These are phyloP conservation scores for Drepana falcataria DNA, from an alignment of 2,888 invertebrate genomes.

Conservation along the genomic window DNA sequence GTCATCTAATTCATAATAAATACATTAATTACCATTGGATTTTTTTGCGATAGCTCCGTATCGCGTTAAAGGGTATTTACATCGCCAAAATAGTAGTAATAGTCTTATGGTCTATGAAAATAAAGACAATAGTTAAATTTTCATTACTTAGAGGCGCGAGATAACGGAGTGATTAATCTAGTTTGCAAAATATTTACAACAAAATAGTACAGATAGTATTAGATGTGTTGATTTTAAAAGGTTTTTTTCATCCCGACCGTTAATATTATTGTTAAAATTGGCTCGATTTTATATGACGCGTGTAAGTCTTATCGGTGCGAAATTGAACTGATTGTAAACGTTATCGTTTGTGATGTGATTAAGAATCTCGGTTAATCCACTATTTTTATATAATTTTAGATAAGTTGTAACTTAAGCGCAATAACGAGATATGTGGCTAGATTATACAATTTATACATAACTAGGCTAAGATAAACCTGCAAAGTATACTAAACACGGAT, in stretches of 20 bases:
- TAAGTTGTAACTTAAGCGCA: conserved; percentile 37
- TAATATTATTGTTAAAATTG: background rate
- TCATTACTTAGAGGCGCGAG: background rate
- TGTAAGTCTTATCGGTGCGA: background rate
- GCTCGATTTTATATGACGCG: background rate
- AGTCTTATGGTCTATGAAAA: background rate
- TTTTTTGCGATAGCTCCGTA: background rate
- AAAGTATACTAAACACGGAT: conserved; percentile 34
- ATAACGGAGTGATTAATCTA: background rate
- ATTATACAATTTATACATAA: conserved; percentile 38
- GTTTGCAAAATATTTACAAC: background rate
- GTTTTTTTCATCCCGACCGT: background rate
- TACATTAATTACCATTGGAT: background rate
- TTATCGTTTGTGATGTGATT: conserved; percentile 14
- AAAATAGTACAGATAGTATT: background rate
- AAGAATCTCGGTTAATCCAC: conserved; percentile 48
- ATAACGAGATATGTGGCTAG: conserved; percentile 43
- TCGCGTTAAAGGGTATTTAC: background rate
- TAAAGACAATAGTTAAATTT: background rate
- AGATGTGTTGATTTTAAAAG: background rate
- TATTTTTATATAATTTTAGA: conserved; percentile 42
- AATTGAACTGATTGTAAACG: background rate
- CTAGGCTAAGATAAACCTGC: conserved; percentile 17
- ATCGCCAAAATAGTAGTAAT: background rate
- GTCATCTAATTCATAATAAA: conserved; percentile 43